phyloP scores from a whole-genome alignment of 2,113 vertebrate species.

The Scophthalmus maximus region DNA sequence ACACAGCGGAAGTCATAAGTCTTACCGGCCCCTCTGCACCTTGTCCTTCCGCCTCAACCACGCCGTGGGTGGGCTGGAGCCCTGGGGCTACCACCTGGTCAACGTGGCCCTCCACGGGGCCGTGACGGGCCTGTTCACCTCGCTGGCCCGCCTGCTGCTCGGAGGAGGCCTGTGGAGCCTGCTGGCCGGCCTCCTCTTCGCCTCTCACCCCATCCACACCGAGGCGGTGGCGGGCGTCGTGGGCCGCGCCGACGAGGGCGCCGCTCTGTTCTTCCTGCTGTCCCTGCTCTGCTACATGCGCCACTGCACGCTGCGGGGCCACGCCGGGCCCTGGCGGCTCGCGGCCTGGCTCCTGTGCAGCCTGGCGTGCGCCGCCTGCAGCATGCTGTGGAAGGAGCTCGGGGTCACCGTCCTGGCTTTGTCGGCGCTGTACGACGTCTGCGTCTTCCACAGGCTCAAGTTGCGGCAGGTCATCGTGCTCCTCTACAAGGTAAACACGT shows the following conservation, averaged over 20 bases:
- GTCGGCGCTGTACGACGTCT: constrained; percentile 93
- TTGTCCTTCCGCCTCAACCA: constrained; percentile 97
- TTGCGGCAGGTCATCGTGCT: constrained; percentile 87
- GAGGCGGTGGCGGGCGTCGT: constrained; percentile 96
- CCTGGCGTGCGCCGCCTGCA: constrained; percentile 90
- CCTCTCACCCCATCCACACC: constrained; percentile 95
- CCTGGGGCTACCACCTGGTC: constrained; percentile 96
- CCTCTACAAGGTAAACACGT: constrained; percentile 89
- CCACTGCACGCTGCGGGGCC: constrained; percentile 84
- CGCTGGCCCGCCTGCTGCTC: constrained; percentile 90
- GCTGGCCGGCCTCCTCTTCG: constrained; percentile 93
- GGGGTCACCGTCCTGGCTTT: constrained; percentile 95
- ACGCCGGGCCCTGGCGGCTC: constrained; percentile 72
- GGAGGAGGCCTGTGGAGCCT: constrained; percentile 93
- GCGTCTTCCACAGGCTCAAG: constrained; percentile 91
- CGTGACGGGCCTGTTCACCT: constrained; percentile 92
- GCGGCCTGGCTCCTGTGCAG: constrained; percentile 90
- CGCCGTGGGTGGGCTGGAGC: constrained; percentile 91
- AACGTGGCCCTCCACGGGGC: constrained; percentile 91
- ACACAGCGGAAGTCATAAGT: constrained; percentile 99
- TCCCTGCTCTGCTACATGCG: constrained; percentile 92
- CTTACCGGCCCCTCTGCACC: constrained; percentile 95
- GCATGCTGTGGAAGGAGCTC: constrained; percentile 99
- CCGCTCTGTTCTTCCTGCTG: constrained; percentile 94
- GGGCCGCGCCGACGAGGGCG: constrained; percentile 94